Evolutionary conservation across 2,888 invertebrate genomes (phyloP).

Genomic region (Tachystola acroxantha): DNA sequence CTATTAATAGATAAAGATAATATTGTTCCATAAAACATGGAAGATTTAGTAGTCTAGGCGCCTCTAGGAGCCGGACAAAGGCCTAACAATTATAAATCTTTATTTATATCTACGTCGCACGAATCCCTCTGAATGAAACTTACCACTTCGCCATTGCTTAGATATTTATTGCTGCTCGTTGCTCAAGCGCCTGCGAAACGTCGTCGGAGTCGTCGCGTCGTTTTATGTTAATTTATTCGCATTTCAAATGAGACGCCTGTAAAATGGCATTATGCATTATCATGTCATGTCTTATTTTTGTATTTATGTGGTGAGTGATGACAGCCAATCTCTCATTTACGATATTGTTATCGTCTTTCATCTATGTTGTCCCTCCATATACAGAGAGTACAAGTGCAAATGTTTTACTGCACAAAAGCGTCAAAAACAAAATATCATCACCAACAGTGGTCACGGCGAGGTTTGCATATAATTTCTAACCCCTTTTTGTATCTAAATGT

Average conservation of each 20-base stretch:
- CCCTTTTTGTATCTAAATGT: too few relatives aligned
- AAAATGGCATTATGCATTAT: slow-evolving; percentile 55
- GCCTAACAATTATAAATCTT: slow-evolving; percentile 39
- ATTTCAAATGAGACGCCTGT: slow-evolving; percentile 59
- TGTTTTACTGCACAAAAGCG: too few relatives aligned
- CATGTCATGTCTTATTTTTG: slow-evolving; percentile 49
- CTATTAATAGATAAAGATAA: too few relatives aligned
- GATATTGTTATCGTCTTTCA: too few relatives aligned
- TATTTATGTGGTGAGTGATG: slow-evolving; percentile 31
- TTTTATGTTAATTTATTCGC: slow-evolving; percentile 68
- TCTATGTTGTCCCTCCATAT: too few relatives aligned
- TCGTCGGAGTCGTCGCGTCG: slow-evolving; percentile 42
- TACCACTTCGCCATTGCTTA: slow-evolving; percentile 38
- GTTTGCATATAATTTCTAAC: too few relatives aligned
- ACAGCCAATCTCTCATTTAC: slow-evolving; percentile 22
- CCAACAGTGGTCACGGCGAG: too few relatives aligned
- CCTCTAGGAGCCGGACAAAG: slow-evolving; percentile 6
- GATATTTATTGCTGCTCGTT: slow-evolving; percentile 54
- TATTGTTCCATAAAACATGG: slow-evolving; percentile 3
- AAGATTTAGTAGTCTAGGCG: not conserved
- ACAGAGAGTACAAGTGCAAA: too few relatives aligned
- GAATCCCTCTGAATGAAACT: slow-evolving; percentile 31
- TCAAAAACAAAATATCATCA: too few relatives aligned
- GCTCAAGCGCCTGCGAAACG: slow-evolving; percentile 40
- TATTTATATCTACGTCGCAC: slow-evolving; percentile 33